Evolutionary conservation across 2,797 vertebrate genomes (phyloP).

Genomic region (Pteropus rufus): DNA sequence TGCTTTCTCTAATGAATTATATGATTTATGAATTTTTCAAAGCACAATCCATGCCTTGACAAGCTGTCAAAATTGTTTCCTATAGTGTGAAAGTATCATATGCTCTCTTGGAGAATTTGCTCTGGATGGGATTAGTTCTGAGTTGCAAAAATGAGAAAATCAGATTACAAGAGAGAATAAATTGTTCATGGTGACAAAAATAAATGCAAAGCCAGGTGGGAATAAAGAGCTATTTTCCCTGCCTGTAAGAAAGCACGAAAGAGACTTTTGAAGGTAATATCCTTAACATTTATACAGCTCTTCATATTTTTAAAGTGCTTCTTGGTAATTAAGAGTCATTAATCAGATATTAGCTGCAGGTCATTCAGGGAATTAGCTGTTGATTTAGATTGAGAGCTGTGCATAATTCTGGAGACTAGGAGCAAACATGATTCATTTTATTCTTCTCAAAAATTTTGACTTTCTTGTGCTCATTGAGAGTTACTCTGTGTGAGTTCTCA

Average conservation of each 20-base stretch:
- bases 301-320: conserved; percentile 60
- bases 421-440: conserved; percentile 26
- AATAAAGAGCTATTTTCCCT: conserved; percentile 25
- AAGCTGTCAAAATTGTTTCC: conserved; percentile 8
- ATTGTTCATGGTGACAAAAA: conserved; percentile 51
- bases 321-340: conserved; percentile 62
- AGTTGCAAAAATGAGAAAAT: conserved; percentile 57
- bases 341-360: conserved; percentile 52
- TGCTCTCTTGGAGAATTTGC: not conserved
- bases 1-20: not conserved
- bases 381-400: conserved; percentile 45
- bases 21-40: conserved; percentile 36
- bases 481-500: not conserved
- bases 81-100: not conserved
- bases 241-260: not conserved
- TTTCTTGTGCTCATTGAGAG: conserved; percentile 7
- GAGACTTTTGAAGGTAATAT: conserved; percentile 36
- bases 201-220: conserved; percentile 45
- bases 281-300: conserved; percentile 56
- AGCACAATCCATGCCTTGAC: not conserved
- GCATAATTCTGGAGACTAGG: not conserved
- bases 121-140: conserved; percentile 38
- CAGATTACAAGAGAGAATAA: conserved; percentile 40
- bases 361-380: conserved; percentile 46
- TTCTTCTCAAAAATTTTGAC: not conserved